Evolutionary conservation across 2,797 vertebrate species (phyloP).

Genomic region (Danio albolineatus): DNA sequence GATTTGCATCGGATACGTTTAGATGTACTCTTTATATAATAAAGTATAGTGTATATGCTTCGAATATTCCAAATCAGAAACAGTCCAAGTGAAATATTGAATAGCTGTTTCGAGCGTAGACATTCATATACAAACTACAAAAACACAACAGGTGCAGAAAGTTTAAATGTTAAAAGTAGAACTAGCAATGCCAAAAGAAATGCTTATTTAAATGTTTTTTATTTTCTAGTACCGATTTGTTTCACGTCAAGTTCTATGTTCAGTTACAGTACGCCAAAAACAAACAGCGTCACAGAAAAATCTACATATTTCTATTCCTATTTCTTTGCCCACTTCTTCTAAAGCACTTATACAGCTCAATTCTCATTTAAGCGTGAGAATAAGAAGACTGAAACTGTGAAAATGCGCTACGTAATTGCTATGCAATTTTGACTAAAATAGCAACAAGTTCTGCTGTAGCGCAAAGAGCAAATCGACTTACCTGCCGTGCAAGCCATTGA

Average conservation of each 20-base stretch:
- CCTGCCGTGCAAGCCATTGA: background rate
- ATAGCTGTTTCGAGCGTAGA: background rate
- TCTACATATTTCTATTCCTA: background rate
- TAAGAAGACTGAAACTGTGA: constrained; percentile 25
- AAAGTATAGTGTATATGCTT: background rate
- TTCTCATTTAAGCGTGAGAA: constrained; percentile 3
- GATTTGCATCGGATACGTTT: background rate
- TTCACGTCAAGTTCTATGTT: background rate
- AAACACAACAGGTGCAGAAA: background rate
- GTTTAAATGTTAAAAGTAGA: background rate
- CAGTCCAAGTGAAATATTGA: background rate
- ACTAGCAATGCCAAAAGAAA: background rate
- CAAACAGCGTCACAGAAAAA: background rate
- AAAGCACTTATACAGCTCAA: background rate
- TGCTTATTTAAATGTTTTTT: background rate
- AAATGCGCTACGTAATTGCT: background rate
- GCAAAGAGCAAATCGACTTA: constrained; percentile 10
- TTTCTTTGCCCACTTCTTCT: constrained; percentile 2
- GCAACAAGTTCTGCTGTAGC: background rate
- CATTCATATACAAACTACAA: background rate
- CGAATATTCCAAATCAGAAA: background rate
- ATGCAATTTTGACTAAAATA: constrained; percentile 1
- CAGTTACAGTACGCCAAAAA: background rate
- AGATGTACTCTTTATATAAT: background rate
- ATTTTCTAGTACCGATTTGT: background rate